Evolutionary conservation across 2,888 invertebrate species (phyloP), one percentile per base, ranked within the genome.

Genomic region (Endomychus coccineus): DNA sequence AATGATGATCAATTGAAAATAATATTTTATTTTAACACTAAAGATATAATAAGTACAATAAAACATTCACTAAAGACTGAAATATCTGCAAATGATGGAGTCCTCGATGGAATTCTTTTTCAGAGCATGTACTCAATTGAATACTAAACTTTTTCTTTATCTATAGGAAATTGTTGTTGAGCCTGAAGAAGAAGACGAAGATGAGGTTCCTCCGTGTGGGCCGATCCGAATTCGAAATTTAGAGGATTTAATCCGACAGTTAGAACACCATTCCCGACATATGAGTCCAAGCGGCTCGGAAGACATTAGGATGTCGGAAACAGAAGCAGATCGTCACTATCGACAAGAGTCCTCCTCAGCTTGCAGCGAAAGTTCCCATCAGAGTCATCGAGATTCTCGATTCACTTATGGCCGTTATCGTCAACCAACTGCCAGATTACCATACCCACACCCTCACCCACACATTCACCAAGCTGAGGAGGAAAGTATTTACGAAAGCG

Each of bases 281-380:
- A 86, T 88, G 83, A 89, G 88, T 59, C 90, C 90, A 32, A 85
- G 86, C 51, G 90, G 88, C 42, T 89, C 89, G 11, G 90, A 90
- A 62, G 91, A 91, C 58, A 87, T 90, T 59, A 69, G 83, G 50
- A 82, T 84, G 77, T 88, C 89, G 37, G 91, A 91, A 68, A 83
- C 85, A 33, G 91, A 91, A 64, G 83, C 83, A 34, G 90, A 91
- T 64, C 77, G 90, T 12, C 59, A 60, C 36, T 60, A 60, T 50
- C 75, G 87, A 69, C 75, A 84, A 67, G 89, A 89, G 73, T 72
- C 83, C 29, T 72, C 73, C 54, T 77, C 77, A 54, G 74, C 74
- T 57, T 78, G 74, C 69, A 84, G 83, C 68, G 80, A 80, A 66
- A 79, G 78, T 57, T 80, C 80, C 48, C 79, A 80, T 67, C 81